phyloP scores from a whole-genome alignment of 2,797 vertebrate species.

The Galagoides demidoff region DNA sequence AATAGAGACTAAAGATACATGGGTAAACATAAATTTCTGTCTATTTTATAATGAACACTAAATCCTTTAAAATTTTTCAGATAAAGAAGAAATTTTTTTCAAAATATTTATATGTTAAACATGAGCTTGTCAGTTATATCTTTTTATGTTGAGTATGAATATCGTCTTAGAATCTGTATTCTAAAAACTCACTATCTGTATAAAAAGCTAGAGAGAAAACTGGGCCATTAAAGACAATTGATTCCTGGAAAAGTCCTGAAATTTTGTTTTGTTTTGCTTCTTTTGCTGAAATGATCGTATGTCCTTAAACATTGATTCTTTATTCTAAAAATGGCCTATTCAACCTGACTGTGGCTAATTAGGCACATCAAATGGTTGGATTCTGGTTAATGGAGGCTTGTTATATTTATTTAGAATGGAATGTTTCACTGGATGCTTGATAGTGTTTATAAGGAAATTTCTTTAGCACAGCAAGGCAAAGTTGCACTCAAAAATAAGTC shows the following conservation, averaged over 20 bases:
- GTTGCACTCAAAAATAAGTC: background rate
- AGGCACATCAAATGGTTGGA: background rate
- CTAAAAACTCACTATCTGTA: background rate
- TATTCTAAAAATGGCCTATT: background rate
- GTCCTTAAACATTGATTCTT: slow-evolving; percentile 5
- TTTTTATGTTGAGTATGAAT: background rate
- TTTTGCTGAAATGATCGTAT: background rate
- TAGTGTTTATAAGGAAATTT: background rate
- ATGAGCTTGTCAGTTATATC: background rate
- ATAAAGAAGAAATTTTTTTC: background rate
- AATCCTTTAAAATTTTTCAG: background rate
- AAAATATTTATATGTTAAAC: background rate
- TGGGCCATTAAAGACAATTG: background rate
- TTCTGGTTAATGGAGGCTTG: background rate
- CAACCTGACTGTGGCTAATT: slow-evolving; percentile 5
- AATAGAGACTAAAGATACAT: background rate
- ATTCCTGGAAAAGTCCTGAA: background rate
- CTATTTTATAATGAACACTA: background rate
- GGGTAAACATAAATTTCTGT: background rate
- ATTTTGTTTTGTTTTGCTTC: background rate
- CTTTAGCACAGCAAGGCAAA: background rate
- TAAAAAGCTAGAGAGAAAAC: background rate
- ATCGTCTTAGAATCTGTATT: background rate
- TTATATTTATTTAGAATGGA: background rate
- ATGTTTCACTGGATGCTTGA: background rate